A percentile compares a stretch with the other conserved stretches of the same genome.
Conservation (phyloP, 2,113 vertebrate genomes). For the Nanorana parkeri region DNA sequence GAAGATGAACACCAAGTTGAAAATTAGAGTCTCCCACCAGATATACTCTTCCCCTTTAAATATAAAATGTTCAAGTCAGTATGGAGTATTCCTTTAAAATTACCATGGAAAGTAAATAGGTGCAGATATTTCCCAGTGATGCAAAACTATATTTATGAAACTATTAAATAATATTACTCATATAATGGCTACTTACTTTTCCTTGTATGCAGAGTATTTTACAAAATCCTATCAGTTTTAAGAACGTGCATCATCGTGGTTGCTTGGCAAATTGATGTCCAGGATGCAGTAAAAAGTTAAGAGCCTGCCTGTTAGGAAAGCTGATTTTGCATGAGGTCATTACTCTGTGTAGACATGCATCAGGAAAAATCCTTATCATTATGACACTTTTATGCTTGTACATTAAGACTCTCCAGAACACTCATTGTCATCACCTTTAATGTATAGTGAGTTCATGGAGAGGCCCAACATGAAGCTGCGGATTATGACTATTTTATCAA, state of each 20-base stretch:
- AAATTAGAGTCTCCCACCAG: too few relatives aligned
- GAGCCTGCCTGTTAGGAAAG: neutral
- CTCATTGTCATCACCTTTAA: slow-evolving; percentile 25
- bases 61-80: too few relatives aligned
- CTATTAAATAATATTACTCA: too few relatives aligned
- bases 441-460: slow-evolving; percentile 37
- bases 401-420: slow-evolving; percentile 25
- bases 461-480: neutral
- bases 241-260: neutral
- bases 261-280: slow-evolving; percentile 3
- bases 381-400: slow-evolving; percentile 28
- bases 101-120: too few relatives aligned
- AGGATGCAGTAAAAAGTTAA: slow-evolving; percentile 18
- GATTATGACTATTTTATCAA: slow-evolving; percentile 15
- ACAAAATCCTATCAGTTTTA: neutral
- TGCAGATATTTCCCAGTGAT: neutral
- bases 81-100: too few relatives aligned
- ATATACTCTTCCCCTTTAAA: too few relatives aligned
- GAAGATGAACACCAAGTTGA: too few relatives aligned
- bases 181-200: too few relatives aligned
- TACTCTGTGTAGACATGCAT: slow-evolving; percentile 3
- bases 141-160: neutral
- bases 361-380: slow-evolving; percentile 34
- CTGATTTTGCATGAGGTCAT: slow-evolving; percentile 33
- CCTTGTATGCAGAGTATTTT: too few relatives aligned